Evolutionary conservation across 2,113 vertebrate species (phyloP), one percentile per base, ranked within the genome.

Genomic region (Brachyistius frenatus): DNA sequence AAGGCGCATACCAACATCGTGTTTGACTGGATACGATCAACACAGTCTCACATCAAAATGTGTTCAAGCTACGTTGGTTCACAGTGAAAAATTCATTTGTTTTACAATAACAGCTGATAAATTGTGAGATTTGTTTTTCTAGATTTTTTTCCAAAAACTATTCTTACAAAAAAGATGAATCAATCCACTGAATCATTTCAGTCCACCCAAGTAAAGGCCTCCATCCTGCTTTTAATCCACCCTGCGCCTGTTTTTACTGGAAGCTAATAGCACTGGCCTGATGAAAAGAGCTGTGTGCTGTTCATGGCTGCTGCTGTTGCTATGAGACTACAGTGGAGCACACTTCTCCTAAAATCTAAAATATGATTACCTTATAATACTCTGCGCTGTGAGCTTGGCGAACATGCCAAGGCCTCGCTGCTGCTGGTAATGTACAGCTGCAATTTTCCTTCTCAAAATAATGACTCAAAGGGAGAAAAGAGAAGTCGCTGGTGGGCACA

Each of bases 221-320:
- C 23, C 23, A 23, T 1, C 23, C 23, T 23, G 23, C 23, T 23
- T 23, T 23, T 23, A 3, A 41, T 41, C 39, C 10, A 7, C 16
- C n/a, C 54, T 52, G 7, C 5, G n/a, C n/a, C 5, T 35, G 31
- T 3, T 36, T 74, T 64, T 47, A 15, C 7, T 49, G n/a, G n/a
- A 50, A 14, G 49, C 50, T 71, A 66, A 57, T 16, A 41, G n/a
- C 16, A 8, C 46, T 55, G 23, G 50, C 54, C 3, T 66, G 35
- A 46, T 55, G 11, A 64, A 14, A 7, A 36, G 36, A 49, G 36
- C 30, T 56, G 41, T 36, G 41, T 44, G 56, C 54, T 53, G 15
- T 62, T 75, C 53, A 47, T 56, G 50, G 61, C 66, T 52, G 31
- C 33, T 61, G 57, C 66, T 44, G 76, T 77, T 88, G 86, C 83